A percentile compares a stretch with the other conserved stretches of the same genome.
Conservation (phyloP, 2,888 invertebrate species). For the Oligia strigilis region DNA sequence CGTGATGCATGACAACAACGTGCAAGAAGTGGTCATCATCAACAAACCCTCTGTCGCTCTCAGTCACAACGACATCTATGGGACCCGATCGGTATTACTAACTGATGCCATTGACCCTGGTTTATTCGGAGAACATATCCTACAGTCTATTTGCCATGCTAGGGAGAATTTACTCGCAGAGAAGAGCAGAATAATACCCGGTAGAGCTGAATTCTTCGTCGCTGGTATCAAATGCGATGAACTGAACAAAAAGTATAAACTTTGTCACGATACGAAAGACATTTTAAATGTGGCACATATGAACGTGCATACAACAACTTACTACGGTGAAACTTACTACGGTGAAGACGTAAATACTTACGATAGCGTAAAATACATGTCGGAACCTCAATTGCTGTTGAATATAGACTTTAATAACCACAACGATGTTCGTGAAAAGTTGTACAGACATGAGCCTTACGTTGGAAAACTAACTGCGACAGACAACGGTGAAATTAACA, state of each 20-base stretch:
- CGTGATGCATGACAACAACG: constrained; percentile 48
- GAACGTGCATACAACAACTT: constrained; percentile 47
- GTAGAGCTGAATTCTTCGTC: constrained; percentile 56
- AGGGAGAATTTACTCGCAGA: constrained; percentile 79
- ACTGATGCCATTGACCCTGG: constrained; percentile 54
- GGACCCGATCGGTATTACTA: constrained; percentile 42
- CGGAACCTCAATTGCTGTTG: constrained; percentile 54
- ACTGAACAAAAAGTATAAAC: constrained; percentile 43
- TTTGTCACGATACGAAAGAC: constrained; percentile 24
- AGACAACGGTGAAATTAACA: constrained; percentile 50
- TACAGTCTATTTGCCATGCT: constrained; percentile 92
- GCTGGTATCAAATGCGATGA: constrained; percentile 46
- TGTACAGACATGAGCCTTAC: constrained; percentile 38
- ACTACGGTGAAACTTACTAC: constrained; percentile 42
- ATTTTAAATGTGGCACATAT: constrained; percentile 37
- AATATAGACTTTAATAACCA: constrained; percentile 59
- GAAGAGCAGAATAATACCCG: constrained; percentile 46
- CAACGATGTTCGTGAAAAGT: constrained; percentile 41
- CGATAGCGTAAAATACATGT: constrained; percentile 53
- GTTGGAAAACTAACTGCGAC: constrained; percentile 28
- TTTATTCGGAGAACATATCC: constrained; percentile 72
- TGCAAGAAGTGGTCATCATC: constrained; percentile 33
- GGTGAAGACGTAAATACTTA: constrained; percentile 55
- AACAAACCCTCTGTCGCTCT: constrained; percentile 37
- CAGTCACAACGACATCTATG: constrained; percentile 35